These are phyloP conservation scores for Conger conger DNA, from an alignment of 2,113 vertebrate species.

Conservation along the genomic window DNA sequence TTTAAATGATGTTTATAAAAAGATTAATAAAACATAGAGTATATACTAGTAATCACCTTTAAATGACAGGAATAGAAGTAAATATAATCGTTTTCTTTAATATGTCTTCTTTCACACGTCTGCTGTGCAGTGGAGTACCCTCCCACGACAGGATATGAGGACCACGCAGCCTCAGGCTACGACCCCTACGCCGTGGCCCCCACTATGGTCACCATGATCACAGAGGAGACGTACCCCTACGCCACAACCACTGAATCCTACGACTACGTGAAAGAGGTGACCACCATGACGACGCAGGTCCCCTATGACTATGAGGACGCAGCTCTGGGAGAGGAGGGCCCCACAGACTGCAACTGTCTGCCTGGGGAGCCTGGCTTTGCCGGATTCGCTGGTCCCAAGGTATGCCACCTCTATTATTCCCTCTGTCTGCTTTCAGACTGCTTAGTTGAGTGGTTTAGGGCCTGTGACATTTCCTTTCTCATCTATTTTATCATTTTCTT, in stretches of 20 bases:
- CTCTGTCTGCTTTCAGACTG: not conserved
- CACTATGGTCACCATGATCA: constrained; percentile 69
- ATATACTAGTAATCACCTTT: not conserved
- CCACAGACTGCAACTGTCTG: constrained; percentile 63
- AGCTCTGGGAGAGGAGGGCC: constrained; percentile 41
- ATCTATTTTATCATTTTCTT: not conserved
- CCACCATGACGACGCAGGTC: constrained; percentile 58
- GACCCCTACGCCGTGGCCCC: constrained; percentile 52
- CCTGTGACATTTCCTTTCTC: not conserved
- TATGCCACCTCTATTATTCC: constrained; percentile 32
- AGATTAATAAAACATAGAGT: too few species aligned
- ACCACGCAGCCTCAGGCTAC: constrained; percentile 53
- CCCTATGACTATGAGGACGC: constrained; percentile 33
- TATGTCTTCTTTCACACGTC: not conserved
- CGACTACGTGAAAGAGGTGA: constrained; percentile 65
- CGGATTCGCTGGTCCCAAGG: constrained; percentile 68
- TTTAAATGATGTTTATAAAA: not conserved
- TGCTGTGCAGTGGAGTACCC: constrained; percentile 45
- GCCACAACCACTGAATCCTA: constrained; percentile 60
- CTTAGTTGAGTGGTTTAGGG: not conserved
- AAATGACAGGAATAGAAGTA: not conserved
- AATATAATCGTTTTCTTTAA: not conserved
- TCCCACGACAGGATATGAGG: constrained; percentile 51
- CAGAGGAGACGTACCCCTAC: constrained; percentile 63
- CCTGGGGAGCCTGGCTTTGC: constrained; percentile 65